A percentile compares a stretch with the other conserved stretches of the same genome.
These are phyloP conservation scores for Loxodonta africana DNA, from an alignment of 2,113 vertebrate genomes.

Conservation along the genomic window DNA sequence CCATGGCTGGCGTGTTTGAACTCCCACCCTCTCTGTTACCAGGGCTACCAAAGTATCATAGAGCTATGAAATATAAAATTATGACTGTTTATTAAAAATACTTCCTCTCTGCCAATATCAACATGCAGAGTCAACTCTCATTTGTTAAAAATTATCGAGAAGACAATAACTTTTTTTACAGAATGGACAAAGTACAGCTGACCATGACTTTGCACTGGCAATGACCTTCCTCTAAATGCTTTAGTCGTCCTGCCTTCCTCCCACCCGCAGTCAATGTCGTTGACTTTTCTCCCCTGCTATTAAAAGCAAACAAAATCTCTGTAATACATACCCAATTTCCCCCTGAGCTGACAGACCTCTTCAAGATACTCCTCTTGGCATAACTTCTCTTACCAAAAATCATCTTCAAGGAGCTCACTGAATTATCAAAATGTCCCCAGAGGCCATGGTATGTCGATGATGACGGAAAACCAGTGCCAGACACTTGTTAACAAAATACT, in stretches of 20 bases:
- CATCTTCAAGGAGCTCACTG: conserved; percentile 16
- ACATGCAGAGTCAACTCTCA: not conserved
- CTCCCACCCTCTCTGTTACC: not conserved
- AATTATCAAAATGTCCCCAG: not conserved
- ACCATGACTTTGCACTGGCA: accelerated
- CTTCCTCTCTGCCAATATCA: not conserved
- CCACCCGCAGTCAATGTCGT: not conserved
- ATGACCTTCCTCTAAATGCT: not conserved
- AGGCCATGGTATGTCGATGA: not conserved
- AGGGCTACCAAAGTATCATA: not conserved
- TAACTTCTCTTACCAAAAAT: conserved; percentile 17
- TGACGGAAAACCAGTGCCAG: not conserved
- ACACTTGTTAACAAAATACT: not conserved
- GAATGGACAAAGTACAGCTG: not conserved
- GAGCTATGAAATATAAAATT: not conserved
- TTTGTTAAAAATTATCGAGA: not conserved
- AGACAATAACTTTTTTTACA: not conserved
- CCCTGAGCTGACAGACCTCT: not conserved
- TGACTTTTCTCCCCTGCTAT: not conserved
- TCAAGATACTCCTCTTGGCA: not conserved
- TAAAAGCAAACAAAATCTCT: not conserved
- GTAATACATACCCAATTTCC: not conserved
- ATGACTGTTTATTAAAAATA: not conserved
- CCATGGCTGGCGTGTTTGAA: not conserved
- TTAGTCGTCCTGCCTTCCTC: not conserved